A percentile compares a stretch with the other conserved stretches of the same genome.
Evolutionary conservation across 2,113 vertebrate genomes (phyloP).

Genomic region (Lutjanus erythropterus): DNA sequence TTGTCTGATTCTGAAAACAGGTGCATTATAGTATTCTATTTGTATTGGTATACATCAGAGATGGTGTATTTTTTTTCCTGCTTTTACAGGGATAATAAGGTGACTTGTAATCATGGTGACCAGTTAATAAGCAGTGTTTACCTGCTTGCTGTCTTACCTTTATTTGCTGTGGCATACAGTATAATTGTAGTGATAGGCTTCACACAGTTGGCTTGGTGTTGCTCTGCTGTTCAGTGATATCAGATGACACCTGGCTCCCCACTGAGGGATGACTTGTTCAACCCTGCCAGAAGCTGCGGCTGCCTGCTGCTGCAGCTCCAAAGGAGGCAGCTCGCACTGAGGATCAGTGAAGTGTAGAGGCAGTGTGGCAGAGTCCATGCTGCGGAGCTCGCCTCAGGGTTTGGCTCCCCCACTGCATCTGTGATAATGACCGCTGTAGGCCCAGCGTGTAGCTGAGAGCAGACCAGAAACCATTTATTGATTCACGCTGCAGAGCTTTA

Average conservation of each 20-base stretch:
- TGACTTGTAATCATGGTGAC: background rate
- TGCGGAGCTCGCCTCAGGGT: conserved; percentile 42
- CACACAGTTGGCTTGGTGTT: conserved; percentile 17
- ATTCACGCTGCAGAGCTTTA: conserved; percentile 30
- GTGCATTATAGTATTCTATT: background rate
- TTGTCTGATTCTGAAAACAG: background rate
- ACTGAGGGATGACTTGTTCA: conserved; percentile 47
- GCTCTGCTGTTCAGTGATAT: conserved; percentile 14
- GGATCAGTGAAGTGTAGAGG: conserved; percentile 40
- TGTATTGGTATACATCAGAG: background rate
- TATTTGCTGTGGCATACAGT: conserved; percentile 2
- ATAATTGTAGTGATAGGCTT: background rate
- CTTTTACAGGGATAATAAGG: conserved; percentile 8
- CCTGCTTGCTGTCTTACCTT: background rate
- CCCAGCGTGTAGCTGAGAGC: conserved; percentile 37
- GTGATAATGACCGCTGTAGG: conserved; percentile 43
- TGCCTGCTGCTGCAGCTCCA: conserved; percentile 21
- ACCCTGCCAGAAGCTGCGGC: conserved; percentile 14
- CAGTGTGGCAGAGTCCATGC: conserved; percentile 30
- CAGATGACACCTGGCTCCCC: conserved; percentile 39
- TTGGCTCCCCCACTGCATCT: conserved; percentile 20
- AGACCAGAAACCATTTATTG: conserved; percentile 35
- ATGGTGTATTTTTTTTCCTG: background rate
- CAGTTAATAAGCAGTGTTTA: background rate
- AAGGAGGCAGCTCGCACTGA: conserved; percentile 28